Conservation (phyloP, 2,888 invertebrate species). For the Acronicta alni region DNA sequence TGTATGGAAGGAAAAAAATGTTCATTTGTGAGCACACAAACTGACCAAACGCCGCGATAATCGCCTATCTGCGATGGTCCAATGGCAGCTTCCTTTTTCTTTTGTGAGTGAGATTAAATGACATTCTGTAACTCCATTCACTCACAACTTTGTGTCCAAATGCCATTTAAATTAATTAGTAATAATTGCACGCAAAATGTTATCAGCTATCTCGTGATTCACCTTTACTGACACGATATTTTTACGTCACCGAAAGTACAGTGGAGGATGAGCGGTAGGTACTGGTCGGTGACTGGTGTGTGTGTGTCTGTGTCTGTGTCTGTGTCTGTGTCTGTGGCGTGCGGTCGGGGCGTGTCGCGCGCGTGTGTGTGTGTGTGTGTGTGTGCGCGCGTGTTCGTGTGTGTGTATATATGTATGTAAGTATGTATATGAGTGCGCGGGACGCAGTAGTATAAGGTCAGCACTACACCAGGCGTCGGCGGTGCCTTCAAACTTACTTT, state of each 20-base stretch:
- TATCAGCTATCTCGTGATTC: background rate
- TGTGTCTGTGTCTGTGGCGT: no score
- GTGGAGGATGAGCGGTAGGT: no score
- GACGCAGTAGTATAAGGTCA: constrained; percentile 70
- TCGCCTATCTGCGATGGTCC: background rate
- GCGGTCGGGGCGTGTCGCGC: constrained; percentile 29
- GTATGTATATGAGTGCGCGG: constrained; percentile 69
- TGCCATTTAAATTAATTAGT: background rate
- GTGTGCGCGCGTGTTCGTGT: constrained; percentile 61
- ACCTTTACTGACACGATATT: background rate
- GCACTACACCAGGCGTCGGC: constrained; percentile 78
- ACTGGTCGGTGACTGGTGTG: no score
- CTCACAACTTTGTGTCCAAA: constrained; percentile 4
- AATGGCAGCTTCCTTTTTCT: constrained; percentile 8
- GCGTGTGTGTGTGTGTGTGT: no score
- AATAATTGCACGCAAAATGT: background rate
- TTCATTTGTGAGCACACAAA: background rate
- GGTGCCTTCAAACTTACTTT: constrained; percentile 72
- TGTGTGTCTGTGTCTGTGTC: no score
- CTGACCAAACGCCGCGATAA: background rate
- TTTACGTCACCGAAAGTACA: no score
- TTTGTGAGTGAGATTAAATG: background rate
- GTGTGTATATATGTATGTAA: constrained; percentile 68
- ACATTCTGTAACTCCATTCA: constrained; percentile 5
- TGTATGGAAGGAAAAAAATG: background rate